Evolutionary conservation across 2,888 invertebrate species (phyloP).

Genomic region (Entomobrya multifasciata): DNA sequence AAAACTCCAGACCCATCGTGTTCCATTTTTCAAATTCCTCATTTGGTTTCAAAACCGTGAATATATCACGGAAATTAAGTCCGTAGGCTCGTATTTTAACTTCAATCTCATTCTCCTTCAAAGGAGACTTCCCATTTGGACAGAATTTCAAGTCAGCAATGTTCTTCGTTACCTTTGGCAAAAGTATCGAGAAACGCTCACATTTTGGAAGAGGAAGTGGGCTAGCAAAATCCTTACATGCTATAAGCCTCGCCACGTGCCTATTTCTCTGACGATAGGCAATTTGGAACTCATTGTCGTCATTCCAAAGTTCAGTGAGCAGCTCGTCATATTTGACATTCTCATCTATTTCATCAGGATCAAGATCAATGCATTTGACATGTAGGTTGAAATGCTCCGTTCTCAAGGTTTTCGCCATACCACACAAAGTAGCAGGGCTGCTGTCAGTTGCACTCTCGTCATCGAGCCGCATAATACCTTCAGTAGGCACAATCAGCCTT

Average conservation of each 20-base stretch:
- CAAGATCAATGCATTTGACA: slow-evolving; percentile 66
- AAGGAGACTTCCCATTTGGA: slow-evolving; percentile 33
- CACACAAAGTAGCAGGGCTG: slow-evolving; percentile 53
- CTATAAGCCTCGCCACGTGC: slow-evolving; percentile 60
- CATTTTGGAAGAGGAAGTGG: slow-evolving; percentile 66
- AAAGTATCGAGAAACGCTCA: slow-evolving; percentile 57
- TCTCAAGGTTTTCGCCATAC: slow-evolving; percentile 68
- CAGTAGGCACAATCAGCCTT: slow-evolving; percentile 59
- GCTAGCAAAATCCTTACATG: slow-evolving; percentile 47
- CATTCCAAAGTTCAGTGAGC: slow-evolving; percentile 69
- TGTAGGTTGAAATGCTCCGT: slow-evolving; percentile 66
- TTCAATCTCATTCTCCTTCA: slow-evolving; percentile 63
- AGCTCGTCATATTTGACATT: slow-evolving; percentile 44
- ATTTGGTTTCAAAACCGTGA: slow-evolving; percentile 70
- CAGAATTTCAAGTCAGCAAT: slow-evolving; percentile 69
- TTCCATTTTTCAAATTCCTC: slow-evolving; percentile 66
- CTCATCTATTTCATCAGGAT: slow-evolving; percentile 65
- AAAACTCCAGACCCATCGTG: slow-evolving; percentile 71
- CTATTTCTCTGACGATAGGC: slow-evolving; percentile 59
- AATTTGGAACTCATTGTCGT: slow-evolving; percentile 71
- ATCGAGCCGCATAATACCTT: slow-evolving; percentile 64
- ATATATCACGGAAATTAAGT: slow-evolving; percentile 73
- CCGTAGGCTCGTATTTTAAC: slow-evolving; percentile 68
- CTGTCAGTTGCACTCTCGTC: slow-evolving; percentile 65
- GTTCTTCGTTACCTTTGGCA: slow-evolving; percentile 60